A percentile compares a stretch with the other conserved stretches of the same genome.
Conservation (phyloP, 2,888 invertebrate species). For the Acronicta psi region DNA sequence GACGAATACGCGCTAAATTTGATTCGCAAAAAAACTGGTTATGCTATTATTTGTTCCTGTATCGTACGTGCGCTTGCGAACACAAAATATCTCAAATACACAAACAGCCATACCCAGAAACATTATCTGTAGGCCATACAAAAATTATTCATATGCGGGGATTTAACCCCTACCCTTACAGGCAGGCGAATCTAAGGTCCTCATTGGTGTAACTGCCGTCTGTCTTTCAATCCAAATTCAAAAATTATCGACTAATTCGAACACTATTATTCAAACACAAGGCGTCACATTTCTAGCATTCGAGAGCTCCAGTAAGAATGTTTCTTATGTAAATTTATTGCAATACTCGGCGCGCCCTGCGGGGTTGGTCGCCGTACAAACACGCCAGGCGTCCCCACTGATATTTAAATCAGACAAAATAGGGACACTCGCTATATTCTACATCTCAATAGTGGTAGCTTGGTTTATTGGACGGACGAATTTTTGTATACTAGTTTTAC, state of each 20-base stretch:
- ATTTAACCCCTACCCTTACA: no score
- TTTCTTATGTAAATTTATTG: conserved; percentile 56
- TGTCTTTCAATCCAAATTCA: background rate
- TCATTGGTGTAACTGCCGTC: no score
- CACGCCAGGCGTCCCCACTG: conserved; percentile 38
- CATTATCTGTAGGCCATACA: no score
- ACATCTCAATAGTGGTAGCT: conserved; percentile 43
- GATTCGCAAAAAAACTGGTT: no score
- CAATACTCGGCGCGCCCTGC: conserved; percentile 42
- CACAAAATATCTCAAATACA: no score
- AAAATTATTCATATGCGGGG: no score
- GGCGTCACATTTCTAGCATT: conserved; percentile 19
- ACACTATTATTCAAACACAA: background rate
- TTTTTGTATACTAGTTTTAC: conserved; percentile 22
- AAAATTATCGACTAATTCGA: conserved; percentile 15
- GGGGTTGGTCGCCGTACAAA: conserved; percentile 42
- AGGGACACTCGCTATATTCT: conserved; percentile 46
- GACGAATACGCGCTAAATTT: no score
- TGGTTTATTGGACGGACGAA: conserved; percentile 35
- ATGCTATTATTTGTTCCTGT: no score
- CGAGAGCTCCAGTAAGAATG: conserved; percentile 32
- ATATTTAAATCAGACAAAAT: conserved; percentile 57
- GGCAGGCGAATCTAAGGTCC: no score
- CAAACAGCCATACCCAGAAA: no score
- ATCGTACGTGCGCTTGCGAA: no score